A percentile compares a stretch with the other conserved stretches of the same genome.
phyloP scores from a whole-genome alignment of 2,888 invertebrate genomes.

The Eupeodes luniger region DNA sequence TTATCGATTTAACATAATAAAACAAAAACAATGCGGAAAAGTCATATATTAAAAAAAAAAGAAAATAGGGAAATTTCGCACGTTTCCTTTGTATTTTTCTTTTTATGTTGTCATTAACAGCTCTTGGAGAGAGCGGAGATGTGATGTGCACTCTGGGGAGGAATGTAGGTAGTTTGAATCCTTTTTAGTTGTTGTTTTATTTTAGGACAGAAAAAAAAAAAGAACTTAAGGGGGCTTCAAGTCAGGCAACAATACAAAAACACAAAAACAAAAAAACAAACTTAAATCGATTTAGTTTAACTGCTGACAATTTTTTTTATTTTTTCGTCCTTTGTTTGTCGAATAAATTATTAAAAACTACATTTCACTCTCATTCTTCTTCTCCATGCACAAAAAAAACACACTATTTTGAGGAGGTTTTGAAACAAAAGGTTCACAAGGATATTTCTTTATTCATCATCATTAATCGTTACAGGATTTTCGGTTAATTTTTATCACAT shows the following conservation, averaged over 20 bases:
- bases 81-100: slow-evolving; percentile 36
- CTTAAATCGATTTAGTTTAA: slow-evolving; percentile 67
- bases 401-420: neutral
- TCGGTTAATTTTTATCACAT: neutral
- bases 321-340: slow-evolving; percentile 42
- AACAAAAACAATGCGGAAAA: slow-evolving; percentile 36
- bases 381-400: slow-evolving; percentile 7
- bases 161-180: slow-evolving; percentile 15
- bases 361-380: slow-evolving; percentile 47
- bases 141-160: slow-evolving; percentile 25
- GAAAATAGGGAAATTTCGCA: slow-evolving; percentile 35
- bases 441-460: slow-evolving; percentile 10
- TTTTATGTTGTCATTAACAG: slow-evolving; percentile 44
- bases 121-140: slow-evolving; percentile 1
- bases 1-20: slow-evolving; percentile 63
- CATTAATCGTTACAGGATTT: neutral
- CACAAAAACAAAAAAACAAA: slow-evolving; percentile 45
- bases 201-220: neutral
- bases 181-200: slow-evolving; percentile 5
- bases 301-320: slow-evolving; percentile 47
- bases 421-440: slow-evolving; percentile 22
- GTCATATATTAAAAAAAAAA: slow-evolving; percentile 8
- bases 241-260: slow-evolving; percentile 39
- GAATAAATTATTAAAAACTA: slow-evolving; percentile 70
- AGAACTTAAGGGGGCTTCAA: slow-evolving; percentile 24